Base-by-base conservation (phyloP, 2,113 vertebrate species). In the Colistium nudipinnis region DNA sequence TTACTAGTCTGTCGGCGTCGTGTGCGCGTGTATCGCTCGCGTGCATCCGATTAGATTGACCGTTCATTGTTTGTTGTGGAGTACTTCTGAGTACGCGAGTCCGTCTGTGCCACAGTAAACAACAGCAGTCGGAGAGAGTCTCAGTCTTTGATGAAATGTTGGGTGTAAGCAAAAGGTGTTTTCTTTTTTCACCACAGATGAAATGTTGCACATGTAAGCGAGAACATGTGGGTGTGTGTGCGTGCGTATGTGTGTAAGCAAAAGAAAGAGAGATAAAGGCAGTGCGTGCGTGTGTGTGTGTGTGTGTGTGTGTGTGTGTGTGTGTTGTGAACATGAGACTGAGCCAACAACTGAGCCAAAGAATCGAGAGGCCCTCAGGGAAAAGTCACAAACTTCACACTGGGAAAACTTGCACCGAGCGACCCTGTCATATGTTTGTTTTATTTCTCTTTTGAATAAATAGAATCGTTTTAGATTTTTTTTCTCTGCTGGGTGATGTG, bases 311-410 rank as follows among this genome's bases (percentile, higher is more conserved):
- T 20, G 31, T 53, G 43, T 57, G 66, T 57, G 45, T 63, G 77
- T 71, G 64, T 28, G 25, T 16, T 51, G 48, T 87, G 66, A 76
- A 87, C 49, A 71, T 63, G 72, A 84, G 55, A 68, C 78, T 11
- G 70, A 74, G 80, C 70, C 67, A 72, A 70, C 59, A 63, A 78
- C 27, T 54, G 63, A 70, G 64, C 68, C 9, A 6, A 53, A 36
- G 70, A 85, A 70, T 35, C 7, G 49, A 76, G 61, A 87, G 52
- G 60, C 71, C 80, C 47, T 0, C 2, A 22, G 77, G 69, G 75
- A 81, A 48, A 59, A 57, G 45, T 61, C 35, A 57, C 39, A 62
- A 73, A 76, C 70, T 17, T 64, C 39, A 78, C 10, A 5, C 17
- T 81, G 74, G 63, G 73, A 73, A 77, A 62, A 20, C 64, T 61